These are phyloP conservation scores for Nudaria mundana DNA, from an alignment of 2,888 invertebrate genomes.

Conservation along the genomic window DNA sequence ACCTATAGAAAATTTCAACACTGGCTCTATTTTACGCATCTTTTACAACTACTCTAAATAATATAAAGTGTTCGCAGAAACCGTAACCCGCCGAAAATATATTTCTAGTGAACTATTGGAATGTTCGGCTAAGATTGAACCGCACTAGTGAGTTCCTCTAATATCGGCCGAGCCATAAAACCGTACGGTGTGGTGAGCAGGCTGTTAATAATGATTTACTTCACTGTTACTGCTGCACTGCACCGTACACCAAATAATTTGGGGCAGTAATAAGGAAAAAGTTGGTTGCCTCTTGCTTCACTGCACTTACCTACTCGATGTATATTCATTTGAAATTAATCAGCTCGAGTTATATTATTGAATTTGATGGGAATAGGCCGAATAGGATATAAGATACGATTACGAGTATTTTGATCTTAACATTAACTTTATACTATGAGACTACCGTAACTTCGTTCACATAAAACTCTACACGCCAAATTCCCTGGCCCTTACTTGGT, in stretches of 20 bases:
- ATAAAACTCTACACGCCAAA: too few species aligned
- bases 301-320: too few species aligned
- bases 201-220: constrained; percentile 32
- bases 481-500: too few species aligned
- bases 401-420: too few species aligned
- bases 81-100: constrained; percentile 3
- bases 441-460: too few species aligned
- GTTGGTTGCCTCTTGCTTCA: constrained; percentile 21
- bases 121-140: constrained; percentile 11
- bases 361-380: too few species aligned
- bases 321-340: too few species aligned
- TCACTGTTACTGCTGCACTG: constrained; percentile 17
- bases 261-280: constrained; percentile 34
- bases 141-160: constrained; percentile 10
- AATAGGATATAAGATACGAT: too few species aligned
- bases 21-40: constrained; percentile 1
- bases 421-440: too few species aligned
- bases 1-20: not conserved
- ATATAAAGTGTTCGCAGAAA: not conserved
- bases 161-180: constrained; percentile 23
- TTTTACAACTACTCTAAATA: constrained; percentile 2
- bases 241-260: constrained; percentile 24
- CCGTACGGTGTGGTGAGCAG: constrained; percentile 13
- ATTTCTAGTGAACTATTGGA: constrained; percentile 11
- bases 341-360: too few species aligned